Base-by-base conservation (phyloP, 2,888 invertebrate species). In the Ormia ochracea region DNA sequence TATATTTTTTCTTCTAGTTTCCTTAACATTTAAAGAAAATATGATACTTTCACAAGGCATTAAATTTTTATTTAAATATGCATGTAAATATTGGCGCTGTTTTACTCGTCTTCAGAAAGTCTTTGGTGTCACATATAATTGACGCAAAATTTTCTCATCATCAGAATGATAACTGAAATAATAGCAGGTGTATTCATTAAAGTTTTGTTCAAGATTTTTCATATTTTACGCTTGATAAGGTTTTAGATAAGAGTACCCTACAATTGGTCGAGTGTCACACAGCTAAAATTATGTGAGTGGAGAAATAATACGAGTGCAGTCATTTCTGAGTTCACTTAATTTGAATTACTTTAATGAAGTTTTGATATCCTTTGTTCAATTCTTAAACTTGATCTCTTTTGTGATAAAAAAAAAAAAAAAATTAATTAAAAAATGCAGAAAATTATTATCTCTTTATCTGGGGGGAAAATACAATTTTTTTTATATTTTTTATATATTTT, bases 41-140 rank as follows among this genome's bases (percentile, higher is more conserved):
- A 70, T 77, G 69, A 70, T 70, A 70, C 70, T 70, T 70, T 77
- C 41, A 69, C 69, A 70, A 63, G 76, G 56, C 76, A 76, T 76
- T 72, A 68, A 80, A 76, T 80, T 73, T 68, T 56, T 76, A 77
- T 70, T 70, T 63, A 63, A 77, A 66, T 41, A 74, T 50, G 56
- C 69, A 56, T 63, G 48, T 56, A 48, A 63, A 54, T 54, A 43
- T 61, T 61, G 28, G 48, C 31, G 7, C 28, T 10, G 26, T 0
- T 59, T 43, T 21, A 9, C 1, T 38, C 2, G 26, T 14, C 14
- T 45, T 7, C n/a, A n/a, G 28, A 3, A n/a, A 50, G 38, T 48
- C 4, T 10, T 56, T 45, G 54, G n/a, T 73, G 10, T 68, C 23
- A 59, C n/a, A 38, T n/a, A 36, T 56, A 65, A 65, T 69, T 69